Base-by-base conservation (phyloP, 2,888 invertebrate species). In the Drosophila infuscata region DNA sequence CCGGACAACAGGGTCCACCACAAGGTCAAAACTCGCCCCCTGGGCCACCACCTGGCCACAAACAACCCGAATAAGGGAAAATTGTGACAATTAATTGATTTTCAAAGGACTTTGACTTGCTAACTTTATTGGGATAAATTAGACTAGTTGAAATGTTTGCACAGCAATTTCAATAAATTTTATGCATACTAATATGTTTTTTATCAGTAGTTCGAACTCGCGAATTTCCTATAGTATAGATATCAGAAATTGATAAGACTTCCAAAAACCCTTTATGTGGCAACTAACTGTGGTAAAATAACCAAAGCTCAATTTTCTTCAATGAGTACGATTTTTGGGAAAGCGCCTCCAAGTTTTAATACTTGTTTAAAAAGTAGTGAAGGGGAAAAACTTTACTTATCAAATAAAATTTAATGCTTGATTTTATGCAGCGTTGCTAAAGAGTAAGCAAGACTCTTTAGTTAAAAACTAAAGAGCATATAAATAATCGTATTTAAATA, bases 371-470 rank as follows among this genome's bases (percentile, higher is more conserved):
- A 25, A 25, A 63, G 7, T 6, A 15, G 9, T 36, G 41, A 48
- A 30, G 29, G 33, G 32, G 43, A n/a, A 53, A 66, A 78, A 58
- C 33, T 73, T 81, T 43, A 36, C 57, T 43, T 59, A 48, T 62
- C 30, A 49, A 29, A 20, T 56, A 6, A 35, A 59, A 59, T 51
- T 20, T 56, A 62, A 77, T 65, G 64, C 77, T 77, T 71, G 56
- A 59, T 78, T 64, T 54, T 58, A 48, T 20, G 67, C 72, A 59
- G 62, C 73, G 20, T 25, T 68, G 81, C 65, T 77, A 72, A 77
- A 77, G 65, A 68, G 72, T 64, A 52, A 68, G 46, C 63, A 52
- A 51, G 65, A 65, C 60, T 81, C 60, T 81, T 77, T 61, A 57
- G 20, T 52, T 67, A 59, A 71, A 71, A 72, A 38, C 36, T 58